Evolutionary conservation across 92 coral and sea anemone genomes (phyloP).

Genomic region (Pocillopora grandis): DNA sequence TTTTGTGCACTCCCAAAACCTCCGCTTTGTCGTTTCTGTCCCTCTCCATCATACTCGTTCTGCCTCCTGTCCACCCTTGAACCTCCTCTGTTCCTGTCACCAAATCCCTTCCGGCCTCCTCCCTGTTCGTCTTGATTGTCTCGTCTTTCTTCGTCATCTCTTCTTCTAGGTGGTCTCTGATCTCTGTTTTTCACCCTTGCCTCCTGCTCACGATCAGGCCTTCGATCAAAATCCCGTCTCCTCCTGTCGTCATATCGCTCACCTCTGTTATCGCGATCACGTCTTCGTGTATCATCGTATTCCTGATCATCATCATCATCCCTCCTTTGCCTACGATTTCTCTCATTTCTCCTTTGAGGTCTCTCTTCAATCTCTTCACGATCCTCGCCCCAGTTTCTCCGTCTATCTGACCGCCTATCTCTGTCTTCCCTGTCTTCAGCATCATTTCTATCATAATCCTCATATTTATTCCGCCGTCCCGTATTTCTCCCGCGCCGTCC

Average conservation of each 20-base stretch:
- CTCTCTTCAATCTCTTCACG: constrained; percentile 4
- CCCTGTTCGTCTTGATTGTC: neutral
- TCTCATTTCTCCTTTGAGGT: constrained; percentile 19
- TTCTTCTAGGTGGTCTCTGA: constrained; percentile 4
- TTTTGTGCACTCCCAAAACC: constrained; percentile 32
- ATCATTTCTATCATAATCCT: constrained; percentile 15
- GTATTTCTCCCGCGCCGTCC: constrained; percentile 24
- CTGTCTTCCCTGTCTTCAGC: neutral
- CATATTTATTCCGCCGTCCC: constrained; percentile 28
- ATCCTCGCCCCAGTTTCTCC: constrained; percentile 29
- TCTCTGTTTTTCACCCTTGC: constrained; percentile 25
- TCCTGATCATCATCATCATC: neutral
- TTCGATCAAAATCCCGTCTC: constrained; percentile 14
- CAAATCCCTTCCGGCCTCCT: constrained; percentile 12
- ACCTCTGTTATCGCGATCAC: constrained; percentile 2
- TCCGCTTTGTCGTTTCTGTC: constrained; percentile 10
- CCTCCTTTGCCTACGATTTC: constrained; percentile 21
- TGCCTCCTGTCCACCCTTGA: constrained; percentile 7
- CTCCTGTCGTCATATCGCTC: constrained; percentile 1
- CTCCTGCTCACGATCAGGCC: constrained; percentile 16
- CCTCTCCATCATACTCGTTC: neutral
- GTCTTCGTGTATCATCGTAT: constrained; percentile 5
- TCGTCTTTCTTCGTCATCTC: constrained; percentile 22
- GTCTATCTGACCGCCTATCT: constrained; percentile 10
- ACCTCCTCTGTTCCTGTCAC: constrained; percentile 20